Percentiles rank a stretch among this genome's conserved stretches.
These are phyloP conservation scores for Psettodes erumei DNA, from an alignment of 2,113 vertebrate species.

Conservation along the genomic window DNA sequence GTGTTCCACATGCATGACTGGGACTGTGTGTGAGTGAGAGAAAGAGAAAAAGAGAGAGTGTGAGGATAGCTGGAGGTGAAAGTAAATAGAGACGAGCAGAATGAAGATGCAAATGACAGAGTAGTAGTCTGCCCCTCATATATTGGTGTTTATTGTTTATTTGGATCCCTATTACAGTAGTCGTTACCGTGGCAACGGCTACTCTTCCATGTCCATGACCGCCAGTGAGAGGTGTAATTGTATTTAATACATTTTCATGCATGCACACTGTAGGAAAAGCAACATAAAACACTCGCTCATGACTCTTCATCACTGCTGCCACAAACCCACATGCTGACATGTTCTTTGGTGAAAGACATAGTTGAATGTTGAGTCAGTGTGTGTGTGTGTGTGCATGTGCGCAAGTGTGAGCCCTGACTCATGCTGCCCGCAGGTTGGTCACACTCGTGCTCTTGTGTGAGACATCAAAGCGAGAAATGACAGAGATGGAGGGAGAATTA, in stretches of 20 bases:
- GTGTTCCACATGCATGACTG: constrained; percentile 74
- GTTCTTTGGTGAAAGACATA: constrained; percentile 23
- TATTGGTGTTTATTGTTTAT: constrained; percentile 13
- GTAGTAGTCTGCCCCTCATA: constrained; percentile 6
- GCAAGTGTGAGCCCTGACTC: constrained; percentile 26
- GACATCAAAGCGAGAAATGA: constrained; percentile 69
- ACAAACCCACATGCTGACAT: constrained; percentile 47
- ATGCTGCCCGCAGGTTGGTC: constrained; percentile 60
- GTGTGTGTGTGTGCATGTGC: constrained; percentile 29
- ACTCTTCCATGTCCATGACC: not conserved
- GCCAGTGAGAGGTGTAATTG: constrained; percentile 6
- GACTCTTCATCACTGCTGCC: constrained; percentile 39
- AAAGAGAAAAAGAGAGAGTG: too few species aligned
- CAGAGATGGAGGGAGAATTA: constrained; percentile 59
- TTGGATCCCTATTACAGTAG: constrained; percentile 14
- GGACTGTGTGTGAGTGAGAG: constrained; percentile 38
- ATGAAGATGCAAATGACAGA: constrained; percentile 10
- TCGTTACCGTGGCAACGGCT: not conserved
- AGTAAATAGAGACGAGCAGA: constrained; percentile 32
- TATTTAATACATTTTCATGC: constrained; percentile 20
- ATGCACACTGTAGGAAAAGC: constrained; percentile 16
- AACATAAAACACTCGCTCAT: constrained; percentile 36
- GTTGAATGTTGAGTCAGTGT: constrained; percentile 50
- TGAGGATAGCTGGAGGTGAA: constrained; percentile 1
- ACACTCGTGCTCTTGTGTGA: constrained; percentile 54